phyloP scores from a whole-genome alignment of 2,113 vertebrate genomes.

The Aegotheles bennettii region DNA sequence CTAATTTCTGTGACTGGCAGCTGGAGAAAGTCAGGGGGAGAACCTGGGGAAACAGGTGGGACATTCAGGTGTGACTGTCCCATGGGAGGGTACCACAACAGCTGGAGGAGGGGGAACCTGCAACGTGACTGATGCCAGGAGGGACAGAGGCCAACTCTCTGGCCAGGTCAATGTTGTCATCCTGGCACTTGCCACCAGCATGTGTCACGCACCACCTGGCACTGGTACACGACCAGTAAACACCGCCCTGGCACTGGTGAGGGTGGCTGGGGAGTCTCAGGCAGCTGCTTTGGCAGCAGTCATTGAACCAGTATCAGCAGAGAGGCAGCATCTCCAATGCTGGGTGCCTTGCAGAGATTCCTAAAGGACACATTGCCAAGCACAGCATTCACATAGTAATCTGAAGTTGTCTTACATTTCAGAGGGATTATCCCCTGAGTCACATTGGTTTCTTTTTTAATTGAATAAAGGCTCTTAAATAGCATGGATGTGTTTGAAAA shows the following conservation, averaged over 20 bases:
- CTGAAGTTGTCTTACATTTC: background rate
- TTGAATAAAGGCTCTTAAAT: background rate
- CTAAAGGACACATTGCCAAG: background rate
- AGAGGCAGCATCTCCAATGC: fast-evolving
- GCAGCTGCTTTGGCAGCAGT: background rate
- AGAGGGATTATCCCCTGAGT: background rate
- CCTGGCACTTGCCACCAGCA: background rate
- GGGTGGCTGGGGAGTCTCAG: background rate
- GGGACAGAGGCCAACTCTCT: background rate
- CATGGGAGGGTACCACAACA: background rate
- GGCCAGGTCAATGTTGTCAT: background rate
- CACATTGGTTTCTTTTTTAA: background rate
- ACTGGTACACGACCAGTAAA: background rate
- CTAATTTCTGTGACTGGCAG: fast-evolving
- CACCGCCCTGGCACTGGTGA: background rate
- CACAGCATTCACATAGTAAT: fast-evolving
- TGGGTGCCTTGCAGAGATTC: background rate
- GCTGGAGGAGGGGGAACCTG: background rate
- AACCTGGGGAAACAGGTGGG: background rate
- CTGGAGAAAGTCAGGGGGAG: background rate
- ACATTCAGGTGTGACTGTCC: background rate
- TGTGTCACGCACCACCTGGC: background rate
- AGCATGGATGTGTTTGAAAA: background rate
- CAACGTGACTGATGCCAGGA: background rate
- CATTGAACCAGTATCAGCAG: background rate